Base-by-base conservation (phyloP, 2,888 invertebrate species). In the Nesidiocoris tenuis region DNA sequence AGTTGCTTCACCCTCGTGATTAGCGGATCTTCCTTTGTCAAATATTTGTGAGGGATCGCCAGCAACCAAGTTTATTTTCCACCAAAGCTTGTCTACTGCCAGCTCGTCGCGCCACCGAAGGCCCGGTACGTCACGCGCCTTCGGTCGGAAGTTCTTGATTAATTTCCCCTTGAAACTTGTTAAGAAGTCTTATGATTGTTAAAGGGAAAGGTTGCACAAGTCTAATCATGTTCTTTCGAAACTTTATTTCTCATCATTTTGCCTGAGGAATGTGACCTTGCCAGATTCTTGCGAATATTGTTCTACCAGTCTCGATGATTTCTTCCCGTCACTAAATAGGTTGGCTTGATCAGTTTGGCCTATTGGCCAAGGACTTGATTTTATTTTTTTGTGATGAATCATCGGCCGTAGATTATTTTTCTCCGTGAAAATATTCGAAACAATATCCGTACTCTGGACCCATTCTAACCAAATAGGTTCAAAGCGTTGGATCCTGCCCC, bases 21-120 rank as follows among this genome's bases (percentile, higher is more conserved):
- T 67, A 67, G 56, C 67, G 67, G 67, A 67, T 67, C 67, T 67
- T 67, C 67, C 67, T 55, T 67, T 67, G 67, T 67, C 67, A 67
- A 67, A 67, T 67, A 67, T 67, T 67, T 67, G 67, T 16, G 65
- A 25, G 67, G 56, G 67, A 56, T 55, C 56, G 17, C 56, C n/a
- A 22, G 67, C 67, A 21, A 55, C 67, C 21, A 67, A 67, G 67
- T 67, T 67, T 67, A 56, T 67, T 67, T 67, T 67, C 67, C 22
- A 22, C 66, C 39, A 12, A n/a, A n/a, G 55, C 19, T 21, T 21
- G 59, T 59, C 67, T 25, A 18, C 66, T 12, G 18, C 21, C 18
- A 3, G 21, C 39, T 12, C 21, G 66, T 23, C 16, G 64, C 24
- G 3, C n/a, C 24, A 2, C 7, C 7, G 24, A 21, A 24, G 23